Base-by-base conservation (phyloP, 1,140 invertebrate species). In the Drosophila subpulchrella region DNA sequence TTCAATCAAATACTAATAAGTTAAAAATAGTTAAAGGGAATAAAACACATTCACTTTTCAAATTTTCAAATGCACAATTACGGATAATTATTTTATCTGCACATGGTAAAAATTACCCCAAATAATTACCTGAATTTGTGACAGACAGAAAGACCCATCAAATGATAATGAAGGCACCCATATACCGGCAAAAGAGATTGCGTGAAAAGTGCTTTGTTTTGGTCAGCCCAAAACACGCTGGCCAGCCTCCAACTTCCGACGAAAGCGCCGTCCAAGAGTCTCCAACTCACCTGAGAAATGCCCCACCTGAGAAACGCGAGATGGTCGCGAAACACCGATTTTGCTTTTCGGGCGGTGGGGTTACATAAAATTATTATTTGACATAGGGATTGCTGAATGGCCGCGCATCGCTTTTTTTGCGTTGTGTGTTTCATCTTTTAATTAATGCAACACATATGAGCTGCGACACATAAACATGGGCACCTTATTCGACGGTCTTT, bases 341-440 rank as follows among this genome's bases (percentile, higher is more conserved):
- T 44, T 34, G 51, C n/a, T 50, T 60, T 59, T 70, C 60, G 74
- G 81, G 77, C 73, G 81, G 73, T 75, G 46, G 78, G 34, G 79
- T 86, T 86, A 86, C 79, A 86, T 88, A 86, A 86, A 86, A 73
- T 76, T 75, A 66, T 83, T 86, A 78, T 86, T 82, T 76, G 82
- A 75, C 58, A 76, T 63, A 75, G 82, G 75, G 66, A 79, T 68
- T 67, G 72, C 65, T 65, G 59, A 77, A 65, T 63, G 76, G 17
- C 41, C 65, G 75, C 38, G 59, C 48, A 44, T 58, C 58, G 42
- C 41, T 63, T 41, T 55, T 55, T 17, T 17, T 65, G 38, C 47
- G 57, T 46, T 48, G 39, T 59, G 56, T 82, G 79, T 83, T 75
- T 83, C 76, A 83, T 79, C 60, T 66, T 86, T 83, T 86, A 88